A percentile compares a stretch with the other conserved stretches of the same genome.
Conservation (phyloP, 2,888 invertebrate genomes). For the Andrena hattorfiana region DNA sequence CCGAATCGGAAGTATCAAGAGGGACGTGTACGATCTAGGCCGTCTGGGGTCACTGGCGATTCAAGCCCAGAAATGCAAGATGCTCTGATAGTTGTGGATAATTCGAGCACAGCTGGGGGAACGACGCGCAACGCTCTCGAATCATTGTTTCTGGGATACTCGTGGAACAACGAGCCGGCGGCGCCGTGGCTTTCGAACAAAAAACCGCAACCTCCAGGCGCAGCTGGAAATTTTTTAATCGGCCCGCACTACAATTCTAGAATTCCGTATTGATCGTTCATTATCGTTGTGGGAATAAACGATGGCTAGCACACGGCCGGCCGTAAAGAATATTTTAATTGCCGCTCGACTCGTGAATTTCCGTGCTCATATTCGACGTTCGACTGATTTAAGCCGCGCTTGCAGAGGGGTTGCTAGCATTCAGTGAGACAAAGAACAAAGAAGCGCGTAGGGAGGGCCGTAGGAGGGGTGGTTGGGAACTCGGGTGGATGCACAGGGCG, state of each 20-base stretch:
- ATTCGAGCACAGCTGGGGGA: not conserved
- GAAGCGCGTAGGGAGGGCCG: slow-evolving; percentile 75
- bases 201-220: slow-evolving; percentile 11
- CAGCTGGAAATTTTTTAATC: slow-evolving; percentile 55
- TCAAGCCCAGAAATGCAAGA: slow-evolving; percentile 7
- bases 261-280: slow-evolving; percentile 67
- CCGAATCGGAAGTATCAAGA: slow-evolving; percentile 45
- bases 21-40: slow-evolving; percentile 20
- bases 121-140: not conserved
- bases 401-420: slow-evolving; percentile 78
- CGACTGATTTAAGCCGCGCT: slow-evolving; percentile 78
- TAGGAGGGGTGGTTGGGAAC: slow-evolving; percentile 69
- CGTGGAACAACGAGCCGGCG: not conserved
- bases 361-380: slow-evolving; percentile 75
- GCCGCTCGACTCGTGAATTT: slow-evolving; percentile 76
- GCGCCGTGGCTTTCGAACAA: not conserved
- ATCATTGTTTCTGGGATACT: not conserved
- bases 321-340: slow-evolving; percentile 79
- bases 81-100: slow-evolving; percentile 26
- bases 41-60: slow-evolving; percentile 38
- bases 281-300: slow-evolving; percentile 68
- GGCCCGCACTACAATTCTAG: slow-evolving; percentile 36
- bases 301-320: slow-evolving; percentile 58
- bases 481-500: slow-evolving; percentile 80
- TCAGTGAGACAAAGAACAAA: slow-evolving; percentile 83